A percentile compares a stretch with the other conserved stretches of the same genome.
These are phyloP conservation scores for Gallinago jamesoni DNA, from an alignment of 2,113 vertebrate genomes.

Conservation along the genomic window DNA sequence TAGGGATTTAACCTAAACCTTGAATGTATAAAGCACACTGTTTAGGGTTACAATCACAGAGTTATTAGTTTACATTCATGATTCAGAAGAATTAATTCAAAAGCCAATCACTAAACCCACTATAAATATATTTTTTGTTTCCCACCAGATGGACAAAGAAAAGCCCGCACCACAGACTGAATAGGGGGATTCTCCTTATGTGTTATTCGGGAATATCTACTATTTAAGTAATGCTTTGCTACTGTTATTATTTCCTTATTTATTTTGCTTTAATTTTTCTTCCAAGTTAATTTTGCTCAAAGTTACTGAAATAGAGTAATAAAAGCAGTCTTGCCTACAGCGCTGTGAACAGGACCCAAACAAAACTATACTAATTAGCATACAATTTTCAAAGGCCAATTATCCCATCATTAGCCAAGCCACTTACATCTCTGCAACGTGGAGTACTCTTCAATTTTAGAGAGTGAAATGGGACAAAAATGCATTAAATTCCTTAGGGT, in stretches of 20 bases:
- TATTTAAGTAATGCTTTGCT: neutral
- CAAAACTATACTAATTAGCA: neutral
- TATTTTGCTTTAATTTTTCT: neutral
- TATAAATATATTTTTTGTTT: neutral
- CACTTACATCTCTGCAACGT: neutral
- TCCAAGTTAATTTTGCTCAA: neutral
- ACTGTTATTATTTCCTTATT: neutral
- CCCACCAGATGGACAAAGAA: neutral
- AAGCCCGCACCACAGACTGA: neutral
- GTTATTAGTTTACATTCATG: neutral
- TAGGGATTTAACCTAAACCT: neutral
- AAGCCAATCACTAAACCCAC: neutral
- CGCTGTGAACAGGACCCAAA: neutral
- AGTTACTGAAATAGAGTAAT: neutral
- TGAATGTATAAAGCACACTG: neutral
- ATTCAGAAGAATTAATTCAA: neutral
- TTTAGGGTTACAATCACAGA: neutral
- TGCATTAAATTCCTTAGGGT: neutral
- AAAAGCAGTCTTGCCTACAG: neutral
- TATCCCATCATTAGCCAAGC: neutral
- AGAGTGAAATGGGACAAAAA: neutral
- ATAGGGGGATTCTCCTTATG: neutral
- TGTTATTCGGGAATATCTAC: neutral
- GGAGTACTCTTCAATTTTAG: neutral
- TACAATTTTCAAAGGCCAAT: neutral